Conservation (phyloP, 53 echinoderm and acorn worm genomes). For the Echinarachnius parma region DNA sequence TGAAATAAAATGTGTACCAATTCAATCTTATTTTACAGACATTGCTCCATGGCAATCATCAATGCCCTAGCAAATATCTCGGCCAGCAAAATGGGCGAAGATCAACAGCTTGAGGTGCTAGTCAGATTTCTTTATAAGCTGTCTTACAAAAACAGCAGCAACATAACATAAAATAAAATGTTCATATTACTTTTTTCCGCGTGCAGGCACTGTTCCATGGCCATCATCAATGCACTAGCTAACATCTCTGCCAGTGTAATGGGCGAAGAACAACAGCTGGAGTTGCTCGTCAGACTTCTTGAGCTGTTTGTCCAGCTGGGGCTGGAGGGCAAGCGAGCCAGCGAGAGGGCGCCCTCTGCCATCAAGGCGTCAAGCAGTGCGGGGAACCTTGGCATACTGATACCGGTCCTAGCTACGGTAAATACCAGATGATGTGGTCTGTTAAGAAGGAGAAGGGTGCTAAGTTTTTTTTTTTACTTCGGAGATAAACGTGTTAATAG, state of each 20-base stretch:
- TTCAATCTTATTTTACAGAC: not conserved
- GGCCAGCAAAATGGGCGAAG: not conserved
- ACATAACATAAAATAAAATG: too few relatives aligned
- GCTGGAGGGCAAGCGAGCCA: constrained; percentile 89
- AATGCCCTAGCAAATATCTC: not conserved
- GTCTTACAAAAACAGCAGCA: too few relatives aligned
- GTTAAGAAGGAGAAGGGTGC: too few relatives aligned
- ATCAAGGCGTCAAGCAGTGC: constrained; percentile 97
- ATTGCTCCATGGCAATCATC: not conserved
- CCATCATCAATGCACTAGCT: constrained; percentile 91
- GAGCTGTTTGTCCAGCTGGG: constrained; percentile 95
- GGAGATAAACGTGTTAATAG: too few relatives aligned
- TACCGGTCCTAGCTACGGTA: constrained; percentile 90
- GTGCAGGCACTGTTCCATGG: constrained; percentile 82
- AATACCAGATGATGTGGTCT: constrained; percentile 49
- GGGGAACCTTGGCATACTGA: constrained; percentile 92
- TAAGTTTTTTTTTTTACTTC: too few relatives aligned
- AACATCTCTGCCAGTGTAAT: constrained; percentile 74
- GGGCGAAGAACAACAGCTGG: constrained; percentile 76
- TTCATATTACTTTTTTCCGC: too few relatives aligned
- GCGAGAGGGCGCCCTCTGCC: constrained; percentile 84
- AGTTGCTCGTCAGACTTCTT: constrained; percentile 66
- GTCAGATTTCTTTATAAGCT: not conserved
- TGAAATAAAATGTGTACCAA: too few relatives aligned
- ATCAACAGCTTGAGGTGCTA: not conserved